Base-by-base conservation (phyloP, 2,797 vertebrate species). In the Rhabdophis nuchalis region DNA sequence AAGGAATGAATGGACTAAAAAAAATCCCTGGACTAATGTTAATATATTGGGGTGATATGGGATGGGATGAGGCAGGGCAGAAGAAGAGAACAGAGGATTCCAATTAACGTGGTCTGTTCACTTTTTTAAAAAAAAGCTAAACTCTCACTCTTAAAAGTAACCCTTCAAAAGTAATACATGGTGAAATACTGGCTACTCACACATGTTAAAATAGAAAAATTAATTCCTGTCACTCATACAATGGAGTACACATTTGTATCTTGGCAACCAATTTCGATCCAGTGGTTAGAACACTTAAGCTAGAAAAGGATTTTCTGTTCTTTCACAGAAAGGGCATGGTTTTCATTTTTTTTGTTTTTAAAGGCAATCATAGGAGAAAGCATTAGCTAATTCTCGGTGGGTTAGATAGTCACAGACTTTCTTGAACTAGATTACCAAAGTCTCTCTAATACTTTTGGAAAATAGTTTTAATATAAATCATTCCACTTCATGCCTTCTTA, bases 361-460 rank as follows among this genome's bases (percentile, higher is more conserved):
- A 29, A 54, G 72, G 10, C 20, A 85, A 0, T 29, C 36, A 82
- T 25, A 25, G 68, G 7, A 36, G 9, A 92, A 92, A 52, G 54
- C 18, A 91, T 36, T 27, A 13, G 86, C 56, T 91, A 20, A 85
- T 18, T 93, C 52, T 92, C 86, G 10, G 25, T 2, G 3, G 29
- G 50, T 29, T 0, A 0, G 64, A 95, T 95, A 94, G 77, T 2
- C 89, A 93, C 93, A 86, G 85, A 23, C 85, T 89, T 86, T 77
- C 12, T 94, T 25, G 41, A 94, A 94, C 91, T 41, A 90, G 90
- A 10, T 93, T 92, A 91, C 54, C 91, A 58, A 94, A 92, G 9
- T 1, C 0, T 64, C 36, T 90, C 0, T 36, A 92, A 85, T 88
- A 6, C 11, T 88, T 89, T 2, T 13, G 60, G 32, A 93, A 96